A percentile compares a stretch with the other conserved stretches of the same genome.
Conservation (phyloP, 2,113 vertebrate species). For the Brachypodius melanocephalos region DNA sequence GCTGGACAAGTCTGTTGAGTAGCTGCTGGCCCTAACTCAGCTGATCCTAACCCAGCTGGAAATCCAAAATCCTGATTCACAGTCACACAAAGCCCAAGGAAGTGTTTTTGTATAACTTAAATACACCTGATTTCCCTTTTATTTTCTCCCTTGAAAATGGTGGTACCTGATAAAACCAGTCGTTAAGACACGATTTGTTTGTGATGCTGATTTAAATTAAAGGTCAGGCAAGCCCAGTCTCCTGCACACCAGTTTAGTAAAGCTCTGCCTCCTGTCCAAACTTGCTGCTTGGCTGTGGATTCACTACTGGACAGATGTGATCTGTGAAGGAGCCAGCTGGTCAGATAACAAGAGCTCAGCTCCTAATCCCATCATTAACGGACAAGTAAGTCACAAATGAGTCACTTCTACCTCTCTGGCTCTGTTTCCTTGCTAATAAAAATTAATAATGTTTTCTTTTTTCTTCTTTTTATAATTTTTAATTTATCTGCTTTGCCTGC, state of each 20-base stretch:
- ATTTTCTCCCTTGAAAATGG: background rate
- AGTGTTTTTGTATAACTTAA: background rate
- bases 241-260: background rate
- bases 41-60: background rate
- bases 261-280: background rate
- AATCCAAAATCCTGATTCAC: background rate
- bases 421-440: background rate
- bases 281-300: background rate
- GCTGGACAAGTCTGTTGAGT: background rate
- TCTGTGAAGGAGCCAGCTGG: constrained; percentile 11
- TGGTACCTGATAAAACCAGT: background rate
- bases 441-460: background rate
- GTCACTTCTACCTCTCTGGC: constrained; percentile 36
- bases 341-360: constrained; percentile 13
- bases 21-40: background rate
- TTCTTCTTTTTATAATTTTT: background rate
- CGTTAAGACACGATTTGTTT: background rate
- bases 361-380: constrained; percentile 30
- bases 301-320: background rate
- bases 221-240: background rate
- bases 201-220: background rate
- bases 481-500: background rate
- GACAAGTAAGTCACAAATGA: background rate
- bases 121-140: background rate
- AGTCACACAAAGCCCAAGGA: background rate